phyloP scores from a whole-genome alignment of 2,113 vertebrate genomes.

The Labeo catla region DNA sequence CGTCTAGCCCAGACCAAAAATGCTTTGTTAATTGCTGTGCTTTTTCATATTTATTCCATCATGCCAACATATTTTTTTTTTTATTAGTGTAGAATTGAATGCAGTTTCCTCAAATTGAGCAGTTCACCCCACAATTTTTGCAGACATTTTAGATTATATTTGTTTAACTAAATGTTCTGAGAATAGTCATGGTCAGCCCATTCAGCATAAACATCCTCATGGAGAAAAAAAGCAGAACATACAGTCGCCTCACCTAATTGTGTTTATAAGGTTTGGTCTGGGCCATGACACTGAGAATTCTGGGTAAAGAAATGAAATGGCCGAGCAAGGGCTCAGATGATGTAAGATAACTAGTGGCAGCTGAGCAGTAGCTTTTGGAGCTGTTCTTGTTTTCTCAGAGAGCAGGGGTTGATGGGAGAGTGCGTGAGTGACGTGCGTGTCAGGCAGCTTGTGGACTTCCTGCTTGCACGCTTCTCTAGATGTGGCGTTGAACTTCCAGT shows the following conservation, averaged over 20 bases:
- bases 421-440: background rate
- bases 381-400: conserved; percentile 31
- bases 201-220: conserved; percentile 56
- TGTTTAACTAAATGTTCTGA: conserved; percentile 67
- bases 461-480: conserved; percentile 32
- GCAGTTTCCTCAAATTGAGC: conserved; percentile 9
- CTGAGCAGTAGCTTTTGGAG: conserved; percentile 23
- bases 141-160: conserved; percentile 71
- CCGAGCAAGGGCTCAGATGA: background rate
- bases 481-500: background rate
- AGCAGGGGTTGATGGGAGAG: conserved; percentile 26
- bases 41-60: conserved; percentile 38
- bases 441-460: background rate
- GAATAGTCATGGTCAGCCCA: conserved; percentile 63
- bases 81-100: background rate
- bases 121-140: conserved; percentile 65
- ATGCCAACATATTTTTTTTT: conserved; percentile 7
- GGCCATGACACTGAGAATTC: conserved; percentile 53
- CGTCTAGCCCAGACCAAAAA: conserved; percentile 73
- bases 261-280: conserved; percentile 53
- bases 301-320: conserved; percentile 5
- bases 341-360: conserved; percentile 10
- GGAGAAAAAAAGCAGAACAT: conserved; percentile 44
- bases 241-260: conserved; percentile 53
- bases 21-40: conserved; percentile 62